Base-by-base conservation (phyloP, 2,113 vertebrate species). In the Solea senegalensis region DNA sequence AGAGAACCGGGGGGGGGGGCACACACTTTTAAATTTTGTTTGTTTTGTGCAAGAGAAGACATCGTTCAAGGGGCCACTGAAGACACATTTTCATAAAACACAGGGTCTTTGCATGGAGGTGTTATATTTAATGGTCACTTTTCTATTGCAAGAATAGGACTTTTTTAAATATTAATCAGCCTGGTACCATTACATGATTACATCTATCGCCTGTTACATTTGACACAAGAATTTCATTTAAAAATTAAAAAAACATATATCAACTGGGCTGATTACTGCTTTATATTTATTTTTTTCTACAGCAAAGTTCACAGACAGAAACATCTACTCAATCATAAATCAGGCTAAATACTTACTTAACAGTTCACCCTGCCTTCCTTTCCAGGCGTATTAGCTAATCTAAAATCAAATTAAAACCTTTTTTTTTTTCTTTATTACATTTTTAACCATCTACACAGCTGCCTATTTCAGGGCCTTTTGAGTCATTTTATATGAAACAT, bases 1-100 rank as follows among this genome's bases (percentile, higher is more conserved):
- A 63, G 21, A 21, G 21, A 21, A 21, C 21, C 21, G 34, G 34
- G 34, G 34, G 34, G 34, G 1, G 43, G 50, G 61, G 55, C 40
- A 60, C 44, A 59, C 44, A 67, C 53, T 69, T 27, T 12, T 0
- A 28, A n/a, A 44, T 26, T 49, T n/a, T 68, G 44, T 68, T 69
- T 52, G 48, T 2, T 1, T 44, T 51, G 43, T 0, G 1, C n/a
- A 68, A 26, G 48, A 43, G 9, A 40, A n/a, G 46, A 72, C 27
- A 51, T 27, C 39, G 43, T 64, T 51, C 0, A 40, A 34, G 26
- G 9, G 28, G 13, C 12, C 9, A 15, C 14, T 27, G 1, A 41
- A 34, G 51, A 3, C 15, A 66, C 3, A 27, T 51, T 21, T 63
- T 12, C 3, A 34, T 21, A 62, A 27, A 5, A 65, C 16, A 39